A percentile compares a stretch with the other conserved stretches of the same genome.
Evolutionary conservation across 30 jellyfish, hydroid and myxozoan species (phyloP).

Genomic region (Pseudorhiza aurosa): DNA sequence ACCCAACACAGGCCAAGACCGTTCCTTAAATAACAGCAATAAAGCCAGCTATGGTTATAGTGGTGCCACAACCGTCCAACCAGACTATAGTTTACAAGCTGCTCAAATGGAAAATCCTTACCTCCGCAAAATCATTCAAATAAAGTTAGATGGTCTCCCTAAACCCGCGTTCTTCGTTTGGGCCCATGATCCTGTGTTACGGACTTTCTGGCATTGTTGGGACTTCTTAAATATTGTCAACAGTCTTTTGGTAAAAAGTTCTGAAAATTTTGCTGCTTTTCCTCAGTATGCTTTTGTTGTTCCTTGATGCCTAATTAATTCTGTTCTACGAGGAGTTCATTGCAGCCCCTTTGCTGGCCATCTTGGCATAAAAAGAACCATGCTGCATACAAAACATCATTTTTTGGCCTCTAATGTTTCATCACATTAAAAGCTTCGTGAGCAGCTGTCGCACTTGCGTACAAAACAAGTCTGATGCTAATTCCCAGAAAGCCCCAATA

Average conservation of each 20-base stretch:
- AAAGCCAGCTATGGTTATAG: neutral
- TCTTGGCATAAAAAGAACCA: slow-evolving; percentile 8
- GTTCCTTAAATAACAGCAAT: neutral
- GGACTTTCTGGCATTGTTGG: slow-evolving; percentile 46
- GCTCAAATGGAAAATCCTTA: slow-evolving; percentile 37
- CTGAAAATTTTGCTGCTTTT: neutral
- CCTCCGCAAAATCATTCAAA: slow-evolving; percentile 4
- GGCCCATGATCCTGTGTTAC: slow-evolving; percentile 28
- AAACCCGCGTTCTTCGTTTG: slow-evolving; percentile 47
- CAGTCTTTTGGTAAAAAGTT: slow-evolving; percentile 23
- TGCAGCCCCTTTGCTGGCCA: slow-evolving; percentile 33
- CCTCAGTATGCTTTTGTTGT: slow-evolving; percentile 19
- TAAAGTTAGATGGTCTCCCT: slow-evolving; percentile 27
- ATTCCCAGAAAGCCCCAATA: slow-evolving; percentile 20
- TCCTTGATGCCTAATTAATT: neutral
- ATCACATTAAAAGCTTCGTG: neutral
- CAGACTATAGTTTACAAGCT: slow-evolving; percentile 7
- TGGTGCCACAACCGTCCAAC: slow-evolving; percentile 35
- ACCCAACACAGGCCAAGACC: neutral
- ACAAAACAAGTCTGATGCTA: neutral
- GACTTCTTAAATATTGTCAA: slow-evolving; percentile 16
- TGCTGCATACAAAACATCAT: neutral
- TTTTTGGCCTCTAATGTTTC: slow-evolving; percentile 12
- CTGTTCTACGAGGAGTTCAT: slow-evolving; percentile 11
- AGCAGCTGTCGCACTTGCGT: slow-evolving; percentile 18